Evolutionary conservation across 2,888 invertebrate species (phyloP), one percentile per base, ranked within the genome.

Genomic region (Drosophila dives): DNA sequence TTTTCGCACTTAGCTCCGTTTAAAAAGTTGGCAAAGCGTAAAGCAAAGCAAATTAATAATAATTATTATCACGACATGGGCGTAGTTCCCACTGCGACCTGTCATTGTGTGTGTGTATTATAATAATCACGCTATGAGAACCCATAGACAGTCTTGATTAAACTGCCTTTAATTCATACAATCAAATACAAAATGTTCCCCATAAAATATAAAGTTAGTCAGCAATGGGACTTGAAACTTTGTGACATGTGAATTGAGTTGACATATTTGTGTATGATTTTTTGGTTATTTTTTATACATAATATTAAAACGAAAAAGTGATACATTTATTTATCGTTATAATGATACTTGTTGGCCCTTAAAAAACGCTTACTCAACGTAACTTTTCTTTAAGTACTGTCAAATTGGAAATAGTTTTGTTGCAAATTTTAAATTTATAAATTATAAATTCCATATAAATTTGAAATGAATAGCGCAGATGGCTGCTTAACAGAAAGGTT

Each of bases 21-120:
- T 77, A 64, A 67, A 45, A 64, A 62, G 62, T 65, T 67, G 71
- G 40, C 64, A 75, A 64, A 67, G 63, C 67, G 66, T 71, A 71
- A 84, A 81, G 76, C 69, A 85, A 79, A 77, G 72, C 66, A 84
- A 89, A 89, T 85, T 86, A 86, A 86, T 84, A 80, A 77, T 81
- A 86, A 75, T 73, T 70, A 69, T 63, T 66, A 42, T 74, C 53
- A 61, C 77, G 68, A 40, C 50, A 64, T 54, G 71, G 56, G n/a
- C 53, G 68, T 72, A 53, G 64, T 51, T 59, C 11, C 23, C 20
- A 48, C 10, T 1, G 53, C 7, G 29, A 4, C 8, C 49, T 56
- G 64, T 64, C 63, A 58, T 33, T 54, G 51, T 63, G 49, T 58
- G 77, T 58, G 68, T 61, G 23, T 23, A 26, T 26, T 29, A 6